These are phyloP conservation scores for Oscheius sp. DNA, from an alignment of 2,888 invertebrate genomes.

Conservation along the genomic window DNA sequence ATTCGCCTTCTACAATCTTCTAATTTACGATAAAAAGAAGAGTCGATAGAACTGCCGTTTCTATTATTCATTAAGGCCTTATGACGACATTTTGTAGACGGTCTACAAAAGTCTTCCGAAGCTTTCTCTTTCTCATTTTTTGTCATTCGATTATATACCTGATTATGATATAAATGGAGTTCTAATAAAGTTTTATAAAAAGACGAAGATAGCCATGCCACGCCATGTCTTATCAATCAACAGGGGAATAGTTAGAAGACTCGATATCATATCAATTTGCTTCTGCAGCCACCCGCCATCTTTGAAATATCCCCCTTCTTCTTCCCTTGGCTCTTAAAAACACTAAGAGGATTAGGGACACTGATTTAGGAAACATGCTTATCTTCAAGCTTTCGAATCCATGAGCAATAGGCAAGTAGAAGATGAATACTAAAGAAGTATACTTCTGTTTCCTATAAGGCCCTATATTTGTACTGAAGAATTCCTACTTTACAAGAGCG, in stretches of 20 bases:
- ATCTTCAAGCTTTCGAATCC: too few relatives aligned
- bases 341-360: too few relatives aligned
- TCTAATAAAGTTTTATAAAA: slow-evolving; percentile 16
- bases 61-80: slow-evolving; percentile 26
- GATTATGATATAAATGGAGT: slow-evolving; percentile 8
- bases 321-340: too few relatives aligned
- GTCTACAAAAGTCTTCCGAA: slow-evolving; percentile 24
- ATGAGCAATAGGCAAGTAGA: too few relatives aligned
- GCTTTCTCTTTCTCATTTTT: slow-evolving; percentile 25
- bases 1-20: slow-evolving; percentile 65
- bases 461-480: too few relatives aligned
- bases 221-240: neutral
- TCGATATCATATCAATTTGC: neutral
- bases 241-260: neutral
- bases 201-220: neutral
- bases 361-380: too few relatives aligned
- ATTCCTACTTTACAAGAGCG: too few relatives aligned
- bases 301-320: too few relatives aligned
- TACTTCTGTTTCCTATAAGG: too few relatives aligned
- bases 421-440: too few relatives aligned
- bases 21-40: slow-evolving; percentile 63
- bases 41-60: slow-evolving; percentile 21
- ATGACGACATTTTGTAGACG: slow-evolving; percentile 5
- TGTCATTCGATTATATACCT: neutral
- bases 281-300: too few relatives aligned